Evolutionary conservation across 2,888 invertebrate species (phyloP), one percentile per base, ranked within the genome.

Genomic region (Rapana venosa): DNA sequence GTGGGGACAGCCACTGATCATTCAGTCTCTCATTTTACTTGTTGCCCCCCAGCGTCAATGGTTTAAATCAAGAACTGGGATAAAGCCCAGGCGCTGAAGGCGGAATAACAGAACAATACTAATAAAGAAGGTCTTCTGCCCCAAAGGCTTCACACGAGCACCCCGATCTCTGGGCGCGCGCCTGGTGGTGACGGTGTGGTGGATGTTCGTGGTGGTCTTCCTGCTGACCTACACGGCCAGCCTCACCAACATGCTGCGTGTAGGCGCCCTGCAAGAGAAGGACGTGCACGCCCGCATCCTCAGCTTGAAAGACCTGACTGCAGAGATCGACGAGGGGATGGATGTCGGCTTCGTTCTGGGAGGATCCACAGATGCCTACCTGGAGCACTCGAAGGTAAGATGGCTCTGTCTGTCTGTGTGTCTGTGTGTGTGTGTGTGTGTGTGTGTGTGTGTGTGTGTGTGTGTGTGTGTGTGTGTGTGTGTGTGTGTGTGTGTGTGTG

Each of bases 121-220:
- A 47, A 47, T 47, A 47, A 47, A 47, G 47, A 47, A 47, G 47
- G 2, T 47, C 47, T 8, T 5, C 47, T 47, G 47, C 47, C 8
- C 47, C 47, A 47, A 4, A 83, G 94, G 94, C 26, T 94, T 92
- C 77, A 90, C 90, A 0, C 91, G 93, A 26, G 90, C 94, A 0
- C 95, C 95, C 0, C 90, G 94, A 1, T 94, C 94, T 8, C 79
- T 94, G 35, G 94, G 94, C 15, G 94, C 93, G 4, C 92, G 95
- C 11, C 90, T 94, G 15, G 92, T 94, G 6, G 93, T 93, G 61
- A 91, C 92, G n/a, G 91, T 92, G 87, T 95, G 94, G 94, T 95
- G 94, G 94, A 32, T 93, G 35, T 95, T 94, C 90, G 93, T 93
- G n/a, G 87, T 94, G 20, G 91, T 94, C 26, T 93, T 93, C n/a